Percentiles rank a stretch among this genome's conserved stretches.
Evolutionary conservation across 1,140 invertebrate genomes (phyloP).

Genomic region (Euura saliciscinereae): DNA sequence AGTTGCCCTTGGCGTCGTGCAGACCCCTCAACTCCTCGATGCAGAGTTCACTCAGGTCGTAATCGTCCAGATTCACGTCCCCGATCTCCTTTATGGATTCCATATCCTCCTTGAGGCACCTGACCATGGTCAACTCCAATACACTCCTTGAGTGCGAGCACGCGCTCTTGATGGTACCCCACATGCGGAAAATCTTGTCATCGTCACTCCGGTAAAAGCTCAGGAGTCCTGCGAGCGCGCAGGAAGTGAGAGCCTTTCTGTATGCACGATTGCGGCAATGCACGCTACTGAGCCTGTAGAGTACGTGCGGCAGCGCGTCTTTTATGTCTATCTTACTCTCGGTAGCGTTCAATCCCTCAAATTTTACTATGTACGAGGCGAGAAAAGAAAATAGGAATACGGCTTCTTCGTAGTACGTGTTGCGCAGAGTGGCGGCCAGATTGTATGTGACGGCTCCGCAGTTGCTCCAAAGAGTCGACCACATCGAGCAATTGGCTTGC

Average conservation of each 20-base stretch:
- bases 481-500: conserved; percentile 29
- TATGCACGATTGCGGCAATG: conserved; percentile 35
- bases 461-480: conserved; percentile 31
- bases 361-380: conserved; percentile 25
- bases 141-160: conserved; percentile 19
- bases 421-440: conserved; percentile 26
- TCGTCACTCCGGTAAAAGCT: conserved; percentile 34
- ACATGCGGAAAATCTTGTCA: conserved; percentile 41
- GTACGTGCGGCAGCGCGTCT: conserved; percentile 26
- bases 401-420: conserved; percentile 31
- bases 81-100: conserved; percentile 37
- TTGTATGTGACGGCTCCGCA: conserved; percentile 36
- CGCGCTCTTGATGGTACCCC: conserved; percentile 44
- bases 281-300: conserved; percentile 36
- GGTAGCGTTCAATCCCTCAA: conserved; percentile 26
- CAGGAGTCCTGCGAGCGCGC: conserved; percentile 43
- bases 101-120: conserved; percentile 37
- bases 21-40: conserved; percentile 39
- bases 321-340: conserved; percentile 23
- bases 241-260: conserved; percentile 38
- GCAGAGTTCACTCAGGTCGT: conserved; percentile 40
- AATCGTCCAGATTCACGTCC: conserved; percentile 33
- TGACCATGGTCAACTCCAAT: conserved; percentile 37
- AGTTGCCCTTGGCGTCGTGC: conserved; percentile 28
- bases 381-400: conserved; percentile 31